Evolutionary conservation across 2,797 vertebrate species (phyloP), one percentile per base, ranked within the genome.

Genomic region (Tauraco hartlaubi): DNA sequence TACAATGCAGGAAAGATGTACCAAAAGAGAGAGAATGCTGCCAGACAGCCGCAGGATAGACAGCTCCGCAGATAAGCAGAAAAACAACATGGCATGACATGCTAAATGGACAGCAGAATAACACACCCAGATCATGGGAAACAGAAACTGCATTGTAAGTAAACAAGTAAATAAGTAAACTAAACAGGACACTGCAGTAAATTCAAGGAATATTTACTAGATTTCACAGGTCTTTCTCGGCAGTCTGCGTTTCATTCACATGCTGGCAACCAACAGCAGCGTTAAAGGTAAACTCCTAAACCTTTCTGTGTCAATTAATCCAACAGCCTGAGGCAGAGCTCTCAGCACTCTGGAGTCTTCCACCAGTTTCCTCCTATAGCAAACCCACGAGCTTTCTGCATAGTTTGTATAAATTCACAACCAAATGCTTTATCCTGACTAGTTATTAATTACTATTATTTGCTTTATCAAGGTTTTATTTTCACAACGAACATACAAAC

Each of bases 141-240:
- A 48, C 12, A 43, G 37, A 33, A 76, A 12, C 11, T 2, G 7
- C 71, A 1, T 0, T 12, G 18, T 1, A 20, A 46, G 31, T 1
- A 48, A 7, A 1, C 8, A 43, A 41, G 39, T 14, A 41, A 41
- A 41, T 41, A 13, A 41, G 39, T 41, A 41, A 41, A 22, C 35
- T 33, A 6, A 26, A 4, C 37, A 48, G 80, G 33, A 22, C n/a
- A 6, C 37, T 23, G 29, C 0, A 46, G n/a, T 55, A 37, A 17
- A 52, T 19, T 19, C 69, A 67, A n/a, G 35, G 26, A 31, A 29
- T 0, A 5, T 22, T 33, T 5, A 16, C 5, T 10, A 22, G 10
- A 44, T 66, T 29, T 37, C 59, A 29, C 51, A 48, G n/a, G 2
- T 15, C 21, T 41, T 43, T 21, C 79, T 71, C 79, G 64, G 43